Evolutionary conservation across 1,140 invertebrate species (phyloP), one percentile per base, ranked within the genome.

Genomic region (Hylaeus volcanicus): DNA sequence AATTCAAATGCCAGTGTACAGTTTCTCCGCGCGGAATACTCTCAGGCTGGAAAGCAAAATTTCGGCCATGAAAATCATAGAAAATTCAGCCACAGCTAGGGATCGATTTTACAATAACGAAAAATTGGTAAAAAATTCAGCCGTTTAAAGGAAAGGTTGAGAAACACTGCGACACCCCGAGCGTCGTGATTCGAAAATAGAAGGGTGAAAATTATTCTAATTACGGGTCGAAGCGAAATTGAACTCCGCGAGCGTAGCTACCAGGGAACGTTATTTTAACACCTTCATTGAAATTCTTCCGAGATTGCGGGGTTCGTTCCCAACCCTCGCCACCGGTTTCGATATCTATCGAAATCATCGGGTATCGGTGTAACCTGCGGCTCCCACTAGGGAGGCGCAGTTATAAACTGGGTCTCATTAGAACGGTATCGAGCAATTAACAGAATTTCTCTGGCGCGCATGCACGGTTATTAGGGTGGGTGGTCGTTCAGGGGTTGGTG

Each of bases 341-440:
- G 70, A 48, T 73, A 79, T 45, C 76, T 64, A 55, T 72, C 48
- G 60, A 73, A 73, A 65, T 79, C 51, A 65, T 56, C 45, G 39
- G 14, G 12, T 53, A 68, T 74, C 53, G 53, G 37, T 1, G 2
- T 41, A 61, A 68, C 4, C 37, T 61, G 53, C 43, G 12, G 37
- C 15, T 14, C 63, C 53, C 71, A 15, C 6, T 5, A 53, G 63
- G 8, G 37, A 2, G 26, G 1, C 45, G 8, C 39, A 53, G 43
- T 66, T 60, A 61, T 55, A 70, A 51, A 63, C 58, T 15, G 26
- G n/a, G 43, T 55, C 55, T 69, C 73, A 70, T 81, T 81, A 81
- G 56, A 63, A 61, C 12, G 43, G 45, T 72, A 37, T 48, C 73
- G 58, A 39, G 45, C 69, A 81, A 84, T 83, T 83, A 76, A 69